Evolutionary conservation across 2,797 vertebrate genomes (phyloP), one percentile per base, ranked within the genome.

Genomic region (Phrynocephalus vlangalii): DNA sequence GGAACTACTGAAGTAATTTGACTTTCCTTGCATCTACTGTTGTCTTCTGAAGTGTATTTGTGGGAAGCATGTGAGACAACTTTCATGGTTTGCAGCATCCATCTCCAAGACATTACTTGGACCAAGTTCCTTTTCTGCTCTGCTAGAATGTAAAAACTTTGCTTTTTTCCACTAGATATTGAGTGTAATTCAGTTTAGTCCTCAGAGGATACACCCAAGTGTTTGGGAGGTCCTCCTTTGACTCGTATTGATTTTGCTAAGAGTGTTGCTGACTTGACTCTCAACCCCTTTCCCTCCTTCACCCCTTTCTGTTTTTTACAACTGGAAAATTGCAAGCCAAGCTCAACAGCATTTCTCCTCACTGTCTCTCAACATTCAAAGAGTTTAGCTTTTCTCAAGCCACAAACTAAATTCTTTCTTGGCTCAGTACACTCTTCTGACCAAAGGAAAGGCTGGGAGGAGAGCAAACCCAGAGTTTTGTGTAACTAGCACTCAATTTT

Each of bases 271-370:
- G 22, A 88, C 38, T 73, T 66, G 33, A 83, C 16, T 60, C 26
- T 80, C 52, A 16, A 79, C 22, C 20, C 33, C 52, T 24, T 79
- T 50, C 28, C 52, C 22, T 84, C 73, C 52, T n/a, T 67, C 15
- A 66, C 50, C 60, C 26, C 1, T 66, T 48, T 63, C 11, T 73
- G 18, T 60, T 73, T 68, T 80, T 88, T 67, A 80, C 38, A 88
- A 63, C 44, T 72, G 82, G 87, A 80, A 88, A 88, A 80, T 20
- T 75, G 68, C 52, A 84, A 73, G 87, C 82, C 77, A 84, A 83
- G 10, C 77, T 75, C 78, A 80, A 82, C 71, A 88, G 68, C 60
- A 16, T 77, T 85, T 88, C 77, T 88, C 83, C 71, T 88, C 30
- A 56, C 71, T 81, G 56, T 60, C 60, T 78, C 48, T 72, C 72